Evolutionary conservation across 2,888 invertebrate genomes (phyloP).

Genomic region (Ariolimax columbianus): DNA sequence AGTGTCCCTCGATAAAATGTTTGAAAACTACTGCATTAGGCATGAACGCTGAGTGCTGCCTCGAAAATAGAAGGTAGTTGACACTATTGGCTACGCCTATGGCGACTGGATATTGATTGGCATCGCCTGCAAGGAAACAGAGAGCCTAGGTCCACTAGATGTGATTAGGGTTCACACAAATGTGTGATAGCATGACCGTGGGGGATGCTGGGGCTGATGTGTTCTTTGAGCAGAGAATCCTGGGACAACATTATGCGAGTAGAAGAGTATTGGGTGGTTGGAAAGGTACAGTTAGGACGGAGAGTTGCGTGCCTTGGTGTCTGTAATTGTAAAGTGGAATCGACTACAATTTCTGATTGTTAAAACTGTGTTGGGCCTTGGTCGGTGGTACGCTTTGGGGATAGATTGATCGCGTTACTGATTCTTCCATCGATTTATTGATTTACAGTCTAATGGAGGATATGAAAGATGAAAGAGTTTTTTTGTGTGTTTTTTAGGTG

Average conservation of each 20-base stretch:
- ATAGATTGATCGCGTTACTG: neutral
- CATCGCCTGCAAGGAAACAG: neutral
- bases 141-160: neutral
- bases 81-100: slow-evolving; percentile 14
- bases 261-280: neutral
- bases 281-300: neutral
- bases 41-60: neutral
- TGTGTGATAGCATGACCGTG: neutral
- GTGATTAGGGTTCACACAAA: slow-evolving; percentile 23
- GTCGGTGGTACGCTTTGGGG: neutral
- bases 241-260: neutral
- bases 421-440: neutral
- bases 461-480: neutral
- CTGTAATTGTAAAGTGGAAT: neutral
- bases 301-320: neutral
- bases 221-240: neutral
- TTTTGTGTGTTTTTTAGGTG: too few species aligned
- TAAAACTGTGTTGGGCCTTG: neutral
- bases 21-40: neutral
- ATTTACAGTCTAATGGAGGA: neutral
- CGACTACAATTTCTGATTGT: neutral
- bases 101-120: slow-evolving; percentile 23
- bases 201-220: neutral
- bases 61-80: neutral
- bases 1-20: neutral